Base-by-base conservation (phyloP, 53 echinoderm and acorn worm species). In the Luidia sarsii region DNA sequence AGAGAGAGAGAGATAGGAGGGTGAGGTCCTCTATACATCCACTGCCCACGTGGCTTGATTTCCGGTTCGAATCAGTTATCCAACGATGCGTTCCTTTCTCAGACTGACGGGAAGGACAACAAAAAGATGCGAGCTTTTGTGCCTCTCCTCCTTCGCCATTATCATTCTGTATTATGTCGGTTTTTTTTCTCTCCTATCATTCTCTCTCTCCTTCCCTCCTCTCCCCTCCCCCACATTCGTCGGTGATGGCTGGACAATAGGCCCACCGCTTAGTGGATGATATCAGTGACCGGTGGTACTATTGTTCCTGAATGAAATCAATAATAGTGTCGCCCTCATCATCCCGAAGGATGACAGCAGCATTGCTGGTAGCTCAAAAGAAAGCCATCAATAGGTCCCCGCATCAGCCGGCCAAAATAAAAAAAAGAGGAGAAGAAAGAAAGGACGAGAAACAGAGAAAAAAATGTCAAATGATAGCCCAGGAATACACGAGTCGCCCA, bases 51-150 rank as follows among this genome's bases (percentile, higher is more conserved):
- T 72, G 72, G 56, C 72, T 33, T 2, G 23, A 50, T 72, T 52
- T 72, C 72, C 72, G 72, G 72, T 72, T 72, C 15, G 72, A 72
- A 72, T 72, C 72, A 55, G 53, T 55, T 36, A 35, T 56, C 77
- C 23, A 46, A 61, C 61, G 60, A 62, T 43, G 45, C 22, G 32
- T 46, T 77, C 77, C 48, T 56, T 60, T 45, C 11, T 41, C 41
- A 41, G 41, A 11, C 41, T 41, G 41, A 41, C 6, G 41, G 41
- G 41, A 41, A 6, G 11, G n/a, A n/a, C 41, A 41, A 41, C 41
- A 6, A 41, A 41, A 6, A 41, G 11, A 41, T 7, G 11, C 6
- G 41, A 11, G 4, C 51, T 29, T 50, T 22, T 70, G 30, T 70
- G 0, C 50, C 52, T 3, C 2, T 50, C 25, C 9, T 25, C 27